Base-by-base conservation (phyloP, 1,140 invertebrate species). In the Dendrolimus punctatus region DNA sequence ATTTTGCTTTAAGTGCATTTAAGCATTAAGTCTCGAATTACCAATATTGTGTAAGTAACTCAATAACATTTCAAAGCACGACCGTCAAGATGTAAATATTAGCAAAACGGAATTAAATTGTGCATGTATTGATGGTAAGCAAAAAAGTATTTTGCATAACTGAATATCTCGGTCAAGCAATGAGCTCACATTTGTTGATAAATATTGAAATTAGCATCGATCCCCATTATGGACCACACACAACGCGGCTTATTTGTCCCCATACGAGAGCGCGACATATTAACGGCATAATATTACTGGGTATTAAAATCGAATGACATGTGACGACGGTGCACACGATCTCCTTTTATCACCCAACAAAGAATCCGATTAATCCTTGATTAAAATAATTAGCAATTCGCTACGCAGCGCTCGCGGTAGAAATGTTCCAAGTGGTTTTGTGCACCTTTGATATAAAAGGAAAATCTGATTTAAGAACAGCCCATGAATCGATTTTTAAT, bases 181-280 rank as follows among this genome's bases (percentile, higher is more conserved):
- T 71, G 69, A 68, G 69, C 62, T 58, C 62, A 67, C 58, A 73
- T 76, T 73, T 69, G 64, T 74, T 70, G 68, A 77, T 82, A 82
- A 82, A 80, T 76, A 80, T 79, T 80, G 62, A 78, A 75, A 73
- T 78, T 71, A 61, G 70, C 66, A 49, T 68, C 61, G 69, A 54
- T 64, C 73, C 64, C 68, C 66, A 66, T 60, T 53, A 51, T 41
- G 51, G 78, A 76, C 78, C 78, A 78, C 78, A 84, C 80, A 78
- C 73, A 50, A 56, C 45, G 76, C 65, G 58, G 68, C 64, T 38
- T 60, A 63, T 74, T 72, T 71, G 68, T 58, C 51, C 60, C 58
- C 49, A 48, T 47, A 49, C 60, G 60, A 66, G 51, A 56, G 63
- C 60, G 53, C 51, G 51, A 68, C 71, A 65, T 72, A 73, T 76